These are phyloP conservation scores for Phenganax stokvisi DNA, from an alignment of 92 coral and sea anemone species.

Conservation along the genomic window DNA sequence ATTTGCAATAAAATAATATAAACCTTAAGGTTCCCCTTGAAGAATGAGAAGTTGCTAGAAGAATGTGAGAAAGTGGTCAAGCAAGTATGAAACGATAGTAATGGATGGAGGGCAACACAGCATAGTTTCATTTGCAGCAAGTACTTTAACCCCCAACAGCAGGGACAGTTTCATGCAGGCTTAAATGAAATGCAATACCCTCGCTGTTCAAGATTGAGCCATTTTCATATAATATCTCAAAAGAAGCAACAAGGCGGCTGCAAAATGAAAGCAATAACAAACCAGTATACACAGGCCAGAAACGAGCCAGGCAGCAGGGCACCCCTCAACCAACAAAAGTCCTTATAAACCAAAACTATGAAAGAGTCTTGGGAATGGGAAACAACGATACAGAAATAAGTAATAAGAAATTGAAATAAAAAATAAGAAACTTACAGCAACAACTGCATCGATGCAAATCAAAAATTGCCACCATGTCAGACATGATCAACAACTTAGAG, in stretches of 20 bases:
- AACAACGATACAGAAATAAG: neutral
- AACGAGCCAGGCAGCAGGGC: neutral
- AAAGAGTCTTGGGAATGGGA: neutral
- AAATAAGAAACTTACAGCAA: conserved; percentile 25
- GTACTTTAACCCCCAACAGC: neutral
- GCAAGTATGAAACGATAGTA: neutral
- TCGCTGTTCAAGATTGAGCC: neutral
- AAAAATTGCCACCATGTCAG: conserved; percentile 6
- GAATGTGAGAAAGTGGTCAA: neutral
- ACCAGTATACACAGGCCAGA: neutral
- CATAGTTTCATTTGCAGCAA: conserved; percentile 19
- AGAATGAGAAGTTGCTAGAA: neutral
- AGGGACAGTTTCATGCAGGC: neutral
- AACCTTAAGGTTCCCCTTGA: conserved; percentile 16
- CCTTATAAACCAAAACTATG: neutral
- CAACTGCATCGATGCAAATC: neutral
- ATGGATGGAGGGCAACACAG: conserved; percentile 23
- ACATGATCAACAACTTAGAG: conserved; percentile 6
- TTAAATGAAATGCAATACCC: conserved; percentile 10
- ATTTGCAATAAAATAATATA: neutral
- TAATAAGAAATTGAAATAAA: neutral
- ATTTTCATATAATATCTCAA: neutral
- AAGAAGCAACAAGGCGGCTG: neutral
- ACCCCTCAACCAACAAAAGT: conserved; percentile 2
- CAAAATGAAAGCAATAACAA: neutral